Base-by-base conservation (phyloP, 2,888 invertebrate genomes). In the Lycaena phlaeas region DNA sequence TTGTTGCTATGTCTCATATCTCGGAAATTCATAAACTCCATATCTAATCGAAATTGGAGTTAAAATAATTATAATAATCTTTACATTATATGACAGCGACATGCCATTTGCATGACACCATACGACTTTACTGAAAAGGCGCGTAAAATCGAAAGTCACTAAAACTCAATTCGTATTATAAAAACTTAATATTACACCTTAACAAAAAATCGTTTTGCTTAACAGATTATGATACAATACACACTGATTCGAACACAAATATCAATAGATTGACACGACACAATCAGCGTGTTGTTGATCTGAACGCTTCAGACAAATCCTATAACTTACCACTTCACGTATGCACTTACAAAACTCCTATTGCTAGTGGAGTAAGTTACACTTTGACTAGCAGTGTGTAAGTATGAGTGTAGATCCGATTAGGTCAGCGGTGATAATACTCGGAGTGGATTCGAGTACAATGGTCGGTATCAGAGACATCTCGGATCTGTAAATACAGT, bases 221-320 rank as follows among this genome's bases (percentile, higher is more conserved):
- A 26, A 26, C 26, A 12, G 25, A 25, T 40, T 11, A 40, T 14
- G 39, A 31, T 27, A 31, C 31, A 10, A 30, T 27, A 53, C 48
- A 52, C 54, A 52, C 25, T 25, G 30, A 40, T 40, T 40, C 22
- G 36, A 22, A 2, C 36, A 36, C 22, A 36, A 25, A 58, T 54
- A 44, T 46, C 43, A 51, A 56, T 57, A 57, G 48, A 44, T 53
- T 52, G 53, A 69, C 73, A 71, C 68, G 73, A 77, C 69, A 68
- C 74, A 78, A 78, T 79, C 78, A 78, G 67, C 67, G 60, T 65
- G 67, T 77, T 68, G 72, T 77, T 74, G 73, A 76, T 73, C 71
- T 78, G 72, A 76, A 73, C 67, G 63, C 55, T 66, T 56, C 65
- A 70, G 70, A 76, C 77, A 77, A 79, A 81, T 78, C 78, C 73